phyloP scores from a whole-genome alignment of 64 coral and sea anemone genomes.

The Montipora foliosa region DNA sequence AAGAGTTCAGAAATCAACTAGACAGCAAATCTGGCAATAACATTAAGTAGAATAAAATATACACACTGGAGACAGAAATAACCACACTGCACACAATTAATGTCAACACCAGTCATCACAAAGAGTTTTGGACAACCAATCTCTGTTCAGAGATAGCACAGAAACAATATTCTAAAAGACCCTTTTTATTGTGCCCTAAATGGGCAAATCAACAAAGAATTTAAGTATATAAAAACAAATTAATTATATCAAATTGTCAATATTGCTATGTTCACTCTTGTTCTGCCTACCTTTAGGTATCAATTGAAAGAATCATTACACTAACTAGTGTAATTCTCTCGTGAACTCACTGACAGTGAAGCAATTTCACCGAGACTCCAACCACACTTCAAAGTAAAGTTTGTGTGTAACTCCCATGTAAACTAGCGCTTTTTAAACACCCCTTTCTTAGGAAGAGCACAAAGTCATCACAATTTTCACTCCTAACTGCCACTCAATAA shows the following conservation, averaged over 20 bases:
- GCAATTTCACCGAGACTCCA: too few species aligned
- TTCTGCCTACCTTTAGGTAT: slow-evolving; percentile 32
- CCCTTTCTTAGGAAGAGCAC: too few species aligned
- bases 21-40: background rate
- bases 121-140: slow-evolving; percentile 25
- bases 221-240: background rate
- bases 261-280: background rate
- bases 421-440: too few species aligned
- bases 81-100: slow-evolving; percentile 48
- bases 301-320: too few species aligned
- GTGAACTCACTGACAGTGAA: too few species aligned
- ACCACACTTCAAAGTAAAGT: too few species aligned
- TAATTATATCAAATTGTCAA: background rate
- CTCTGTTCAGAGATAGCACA: slow-evolving; percentile 18
- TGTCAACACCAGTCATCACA: slow-evolving; percentile 19
- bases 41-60: background rate
- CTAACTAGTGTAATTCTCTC: too few species aligned
- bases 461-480: background rate
- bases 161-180: slow-evolving; percentile 33
- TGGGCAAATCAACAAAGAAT: slow-evolving; percentile 41
- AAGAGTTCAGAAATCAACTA: background rate
- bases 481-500: background rate
- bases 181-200: slow-evolving; percentile 30
- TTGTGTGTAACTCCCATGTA: too few species aligned
- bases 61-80: slow-evolving; percentile 35